Base-by-base conservation (phyloP, 2,113 vertebrate genomes). In the Pithys albifrons region DNA sequence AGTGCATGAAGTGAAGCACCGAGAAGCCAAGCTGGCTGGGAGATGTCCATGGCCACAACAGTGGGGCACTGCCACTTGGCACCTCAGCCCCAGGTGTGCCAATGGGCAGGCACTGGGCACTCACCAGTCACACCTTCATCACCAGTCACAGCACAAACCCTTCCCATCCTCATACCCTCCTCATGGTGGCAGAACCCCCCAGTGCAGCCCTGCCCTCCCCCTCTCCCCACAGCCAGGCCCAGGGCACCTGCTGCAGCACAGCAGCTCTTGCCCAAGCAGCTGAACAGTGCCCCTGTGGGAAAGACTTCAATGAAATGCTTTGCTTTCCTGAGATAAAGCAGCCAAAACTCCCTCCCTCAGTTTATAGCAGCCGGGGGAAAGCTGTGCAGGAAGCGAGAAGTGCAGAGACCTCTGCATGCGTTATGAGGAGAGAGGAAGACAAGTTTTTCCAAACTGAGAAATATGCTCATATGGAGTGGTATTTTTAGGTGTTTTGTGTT, bases 401-500 rank as follows among this genome's bases (percentile, higher is more conserved):
- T 22, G 70, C 3, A 0, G 64, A 86, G 83, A 91, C 37, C 59
- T 83, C 87, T 79, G 48, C 35, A 23, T 69, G 54, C 13, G 2
- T 91, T 89, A 59, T 33, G 76, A 85, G 70, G 27, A 57, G 57
- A 88, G 29, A 73, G 43, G 70, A 73, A 81, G 88, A 67, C 11
- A 7, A 46, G 41, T 93, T 77, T 93, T 58, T 66, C 73, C 52
- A 78, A 91, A 85, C 90, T 89, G 80, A 95, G 74, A 94, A 94
- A 94, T 57, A 57, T 31, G 74, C 33, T 96, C 93, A 85, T 89
- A 91, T 89, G 85, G 96, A 96, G 39, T 14, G 51, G 74, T 93
- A 96, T 94, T 97, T 96, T 94, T 96, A 91, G 82, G 82, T 89
- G 88, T 31, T 88, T 87, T 88, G 74, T 82, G 90, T 82, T 95